phyloP scores from a whole-genome alignment of 2,888 invertebrate species.

The Isoperla grammatica region DNA sequence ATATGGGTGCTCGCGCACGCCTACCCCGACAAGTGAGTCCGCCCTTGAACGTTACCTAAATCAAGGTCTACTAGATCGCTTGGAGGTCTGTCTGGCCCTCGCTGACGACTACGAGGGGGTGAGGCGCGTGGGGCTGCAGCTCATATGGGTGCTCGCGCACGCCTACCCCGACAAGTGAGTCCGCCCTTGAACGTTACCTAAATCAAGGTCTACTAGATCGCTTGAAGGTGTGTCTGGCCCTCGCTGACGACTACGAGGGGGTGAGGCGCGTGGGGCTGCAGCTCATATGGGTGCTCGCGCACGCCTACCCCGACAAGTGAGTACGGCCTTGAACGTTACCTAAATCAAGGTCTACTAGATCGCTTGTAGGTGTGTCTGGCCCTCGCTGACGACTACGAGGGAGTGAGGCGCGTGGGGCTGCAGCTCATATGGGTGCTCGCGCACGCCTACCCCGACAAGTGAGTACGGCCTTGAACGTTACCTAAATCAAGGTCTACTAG shows the following conservation, averaged over 20 bases:
- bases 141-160: constrained; percentile 81
- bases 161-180: constrained; percentile 80
- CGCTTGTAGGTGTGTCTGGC: constrained; percentile 54
- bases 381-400: constrained; percentile 88
- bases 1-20: constrained; percentile 80
- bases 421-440: constrained; percentile 82
- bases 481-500: too few relatives aligned
- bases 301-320: constrained; percentile 81
- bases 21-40: constrained; percentile 79
- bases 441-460: constrained; percentile 83
- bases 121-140: constrained; percentile 73
- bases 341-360: too few relatives aligned
- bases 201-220: too few relatives aligned
- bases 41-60: too few relatives aligned
- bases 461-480: too few relatives aligned
- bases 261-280: constrained; percentile 82
- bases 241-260: constrained; percentile 90
- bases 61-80: too few relatives aligned
- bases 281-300: constrained; percentile 79
- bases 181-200: too few relatives aligned
- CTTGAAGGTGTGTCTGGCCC: constrained; percentile 60
- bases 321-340: too few relatives aligned
- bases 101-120: constrained; percentile 94
- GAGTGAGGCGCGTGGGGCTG: constrained; percentile 80
- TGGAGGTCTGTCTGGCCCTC: constrained; percentile 63